Evolutionary conservation across 2,888 invertebrate species (phyloP), one percentile per base, ranked within the genome.

Genomic region (Apantesis nais): DNA sequence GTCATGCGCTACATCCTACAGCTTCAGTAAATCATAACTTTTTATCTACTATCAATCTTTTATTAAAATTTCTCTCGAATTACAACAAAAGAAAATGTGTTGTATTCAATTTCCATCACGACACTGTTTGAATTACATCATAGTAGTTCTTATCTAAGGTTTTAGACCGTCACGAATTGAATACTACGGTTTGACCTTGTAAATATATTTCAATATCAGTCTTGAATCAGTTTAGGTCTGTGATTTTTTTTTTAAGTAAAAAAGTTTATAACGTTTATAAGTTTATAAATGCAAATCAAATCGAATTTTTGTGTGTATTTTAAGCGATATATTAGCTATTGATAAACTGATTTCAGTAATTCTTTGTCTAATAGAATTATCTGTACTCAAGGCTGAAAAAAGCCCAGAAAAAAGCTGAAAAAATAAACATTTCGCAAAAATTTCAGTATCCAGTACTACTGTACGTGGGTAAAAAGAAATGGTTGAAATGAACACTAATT

Each of bases 111-210:
- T 66, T 66, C 37, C 39, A 29, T 52, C 55, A 34, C 39, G 62
- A 62, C 19, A 39, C 68, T 25, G 48, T 31, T 55, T 48, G 60
- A 39, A 66, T 80, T 63, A 73, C 71, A 63, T 73, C 68, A 80
- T 66, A 69, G 25, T 52, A 4, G 44, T 73, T 58, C 67, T 71
- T 78, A 74, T 73, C 73, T 60, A 19, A 41, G 39, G 8, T 64
- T 63, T 48, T 64, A 25, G 60, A 65, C 76, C 70, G 62, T 66
- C 66, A 67, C 69, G 52, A 80, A 80, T 71, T 34, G 25, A 78
- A 69, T 78, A 66, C 25, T 65, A 63, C 64, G 76, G 63, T 67
- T 66, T 70, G 73, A 71, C 72, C 73, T 72, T 75, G 70, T 75
- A 77, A 79, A 70, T 75, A 68, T 71, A 74, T 69, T 78, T 68